phyloP scores from a whole-genome alignment of 2,888 invertebrate genomes.

The Sarcophaga carnaria region DNA sequence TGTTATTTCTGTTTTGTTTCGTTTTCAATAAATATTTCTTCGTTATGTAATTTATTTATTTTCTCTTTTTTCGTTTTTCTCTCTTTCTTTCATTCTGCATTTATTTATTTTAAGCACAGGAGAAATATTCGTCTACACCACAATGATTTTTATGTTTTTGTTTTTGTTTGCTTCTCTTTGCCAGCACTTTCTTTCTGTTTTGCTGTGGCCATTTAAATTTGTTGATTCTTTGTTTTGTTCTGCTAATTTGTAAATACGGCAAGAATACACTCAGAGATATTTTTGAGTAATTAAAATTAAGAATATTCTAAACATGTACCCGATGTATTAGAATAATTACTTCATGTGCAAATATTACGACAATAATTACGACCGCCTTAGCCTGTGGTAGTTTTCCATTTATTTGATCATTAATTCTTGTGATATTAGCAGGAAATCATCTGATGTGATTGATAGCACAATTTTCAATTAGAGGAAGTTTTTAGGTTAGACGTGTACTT shows the following conservation, averaged over 20 bases:
- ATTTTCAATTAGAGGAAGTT: no score
- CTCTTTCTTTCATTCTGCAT: background rate
- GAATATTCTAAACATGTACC: no score
- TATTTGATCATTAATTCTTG: no score
- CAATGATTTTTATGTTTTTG: constrained; percentile 33
- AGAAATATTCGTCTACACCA: constrained; percentile 6
- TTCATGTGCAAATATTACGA: no score
- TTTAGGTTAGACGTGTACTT: no score
- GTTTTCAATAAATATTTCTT: constrained; percentile 41
- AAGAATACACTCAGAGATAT: constrained; percentile 24
- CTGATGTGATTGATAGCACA: no score
- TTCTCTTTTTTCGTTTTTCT: background rate
- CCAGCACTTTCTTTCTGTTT: constrained; percentile 14
- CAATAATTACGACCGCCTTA: no score
- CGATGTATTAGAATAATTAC: no score
- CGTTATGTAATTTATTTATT: constrained; percentile 55
- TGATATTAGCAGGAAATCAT: no score
- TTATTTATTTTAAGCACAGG: background rate
- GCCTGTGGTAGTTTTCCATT: no score
- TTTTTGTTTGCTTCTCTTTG: constrained; percentile 25
- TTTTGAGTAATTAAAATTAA: background rate
- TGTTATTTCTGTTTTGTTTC: constrained; percentile 10
- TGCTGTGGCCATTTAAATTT: constrained; percentile 40
- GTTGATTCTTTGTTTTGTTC: constrained; percentile 63
- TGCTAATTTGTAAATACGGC: constrained; percentile 55